Conservation (phyloP, 2,888 invertebrate genomes). For the Barypeithes pellucidus region DNA sequence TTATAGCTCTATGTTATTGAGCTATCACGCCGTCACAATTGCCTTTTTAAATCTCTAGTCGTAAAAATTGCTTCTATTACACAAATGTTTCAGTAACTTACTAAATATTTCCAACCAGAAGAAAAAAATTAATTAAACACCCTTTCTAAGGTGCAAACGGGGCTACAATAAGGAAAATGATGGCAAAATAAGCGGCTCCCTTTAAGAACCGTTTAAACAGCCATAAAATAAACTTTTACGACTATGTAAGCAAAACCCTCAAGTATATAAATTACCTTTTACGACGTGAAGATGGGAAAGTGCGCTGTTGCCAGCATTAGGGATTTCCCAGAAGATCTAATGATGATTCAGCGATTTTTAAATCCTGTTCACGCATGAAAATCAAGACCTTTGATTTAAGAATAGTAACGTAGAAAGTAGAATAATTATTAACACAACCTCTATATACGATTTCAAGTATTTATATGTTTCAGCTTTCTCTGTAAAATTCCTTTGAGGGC, state of each 20-base stretch:
- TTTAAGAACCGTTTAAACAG: slow-evolving; percentile 58
- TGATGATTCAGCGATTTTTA: slow-evolving; percentile 14
- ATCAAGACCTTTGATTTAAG: not conserved
- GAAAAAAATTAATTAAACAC: slow-evolving; percentile 29
- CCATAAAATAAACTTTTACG: slow-evolving; percentile 60
- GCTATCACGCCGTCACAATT: no score
- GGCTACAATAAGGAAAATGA: slow-evolving; percentile 48
- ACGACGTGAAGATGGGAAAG: slow-evolving; percentile 56
- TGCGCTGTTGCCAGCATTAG: slow-evolving; percentile 34
- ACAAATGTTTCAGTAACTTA: no score
- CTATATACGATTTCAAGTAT: no score
- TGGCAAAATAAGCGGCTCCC: slow-evolving; percentile 53
- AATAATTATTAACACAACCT: no score
- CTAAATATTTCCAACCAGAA: not conserved
- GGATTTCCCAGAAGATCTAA: slow-evolving; percentile 25
- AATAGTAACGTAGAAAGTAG: no score
- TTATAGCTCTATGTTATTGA: no score
- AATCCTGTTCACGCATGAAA: not conserved
- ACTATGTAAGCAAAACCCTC: slow-evolving; percentile 57
- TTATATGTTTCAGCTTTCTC: no score
- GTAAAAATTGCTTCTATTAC: no score
- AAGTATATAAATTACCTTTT: slow-evolving; percentile 56
- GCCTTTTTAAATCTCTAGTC: no score
- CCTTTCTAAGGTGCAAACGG: slow-evolving; percentile 34
- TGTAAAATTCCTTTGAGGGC: no score